Percentiles rank a stretch among this genome's conserved stretches.
phyloP scores from a whole-genome alignment of 2,888 invertebrate species.

The Cyrtodaria siliqua region DNA sequence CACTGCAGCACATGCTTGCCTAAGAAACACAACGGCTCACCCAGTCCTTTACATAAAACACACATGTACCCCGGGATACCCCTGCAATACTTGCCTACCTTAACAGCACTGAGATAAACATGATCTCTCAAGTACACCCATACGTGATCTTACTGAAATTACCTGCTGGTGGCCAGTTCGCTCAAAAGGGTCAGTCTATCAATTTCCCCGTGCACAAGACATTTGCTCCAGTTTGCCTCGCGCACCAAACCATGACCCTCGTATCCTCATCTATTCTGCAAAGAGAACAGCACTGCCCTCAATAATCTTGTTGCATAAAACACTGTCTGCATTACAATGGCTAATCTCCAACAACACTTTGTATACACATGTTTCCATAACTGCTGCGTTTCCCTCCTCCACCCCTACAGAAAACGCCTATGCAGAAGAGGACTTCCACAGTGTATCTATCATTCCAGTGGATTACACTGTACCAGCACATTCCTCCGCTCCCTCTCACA shows the following conservation, averaged over 20 bases:
- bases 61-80: too few species aligned
- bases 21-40: too few species aligned
- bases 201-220: slow-evolving; percentile 30
- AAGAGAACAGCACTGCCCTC: neutral
- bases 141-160: slow-evolving; percentile 28
- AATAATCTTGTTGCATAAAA: neutral
- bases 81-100: neutral
- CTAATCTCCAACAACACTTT: too few species aligned
- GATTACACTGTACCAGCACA: slow-evolving; percentile 22
- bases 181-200: slow-evolving; percentile 33
- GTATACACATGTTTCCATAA: too few species aligned
- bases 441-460: slow-evolving; percentile 14
- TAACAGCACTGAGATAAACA: neutral
- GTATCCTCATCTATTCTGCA: neutral
- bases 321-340: too few species aligned
- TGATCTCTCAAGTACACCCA: slow-evolving; percentile 27
- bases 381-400: too few species aligned
- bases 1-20: too few species aligned
- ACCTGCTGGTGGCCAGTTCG: slow-evolving; percentile 37
- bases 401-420: too few species aligned
- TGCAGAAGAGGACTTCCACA: too few species aligned
- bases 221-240: slow-evolving; percentile 17
- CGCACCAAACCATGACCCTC: neutral
- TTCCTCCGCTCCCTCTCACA: neutral
- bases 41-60: too few species aligned